phyloP scores from a whole-genome alignment of 2,113 vertebrate genomes.

The Phylloscopus trochilus region DNA sequence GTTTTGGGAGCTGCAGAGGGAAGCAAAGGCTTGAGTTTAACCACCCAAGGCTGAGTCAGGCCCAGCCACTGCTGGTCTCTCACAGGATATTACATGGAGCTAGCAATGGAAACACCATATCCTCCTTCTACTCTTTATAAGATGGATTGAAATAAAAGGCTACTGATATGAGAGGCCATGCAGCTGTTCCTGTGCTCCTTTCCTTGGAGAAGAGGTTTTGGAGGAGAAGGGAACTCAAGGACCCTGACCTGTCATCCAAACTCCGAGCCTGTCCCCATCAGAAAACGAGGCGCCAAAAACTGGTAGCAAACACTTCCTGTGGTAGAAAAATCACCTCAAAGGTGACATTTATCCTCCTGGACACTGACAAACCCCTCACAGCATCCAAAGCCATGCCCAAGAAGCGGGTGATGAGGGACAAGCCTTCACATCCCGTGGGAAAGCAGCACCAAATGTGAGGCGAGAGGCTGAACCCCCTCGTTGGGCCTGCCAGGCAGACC shows the following conservation, averaged over 20 bases:
- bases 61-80: not conserved
- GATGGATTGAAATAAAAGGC: not conserved
- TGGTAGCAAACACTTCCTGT: accelerated
- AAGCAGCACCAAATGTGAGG: accelerated
- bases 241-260: not conserved
- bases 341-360: not conserved
- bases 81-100: accelerated
- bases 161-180: not conserved
- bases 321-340: not conserved
- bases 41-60: not conserved
- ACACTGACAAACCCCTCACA: too few species aligned
- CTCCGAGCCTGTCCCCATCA: not conserved
- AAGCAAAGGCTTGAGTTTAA: not conserved
- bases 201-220: not conserved
- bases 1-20: not conserved
- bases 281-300: accelerated
- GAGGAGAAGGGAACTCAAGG: not conserved
- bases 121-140: not conserved
- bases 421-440: accelerated
- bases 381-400: not conserved
- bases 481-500: accelerated
- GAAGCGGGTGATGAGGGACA: not conserved
- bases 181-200: not conserved
- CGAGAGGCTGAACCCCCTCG: accelerated
- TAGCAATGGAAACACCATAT: not conserved